These are phyloP conservation scores for Phalacrocorax carbo DNA, from an alignment of 2,113 vertebrate genomes.

Conservation along the genomic window DNA sequence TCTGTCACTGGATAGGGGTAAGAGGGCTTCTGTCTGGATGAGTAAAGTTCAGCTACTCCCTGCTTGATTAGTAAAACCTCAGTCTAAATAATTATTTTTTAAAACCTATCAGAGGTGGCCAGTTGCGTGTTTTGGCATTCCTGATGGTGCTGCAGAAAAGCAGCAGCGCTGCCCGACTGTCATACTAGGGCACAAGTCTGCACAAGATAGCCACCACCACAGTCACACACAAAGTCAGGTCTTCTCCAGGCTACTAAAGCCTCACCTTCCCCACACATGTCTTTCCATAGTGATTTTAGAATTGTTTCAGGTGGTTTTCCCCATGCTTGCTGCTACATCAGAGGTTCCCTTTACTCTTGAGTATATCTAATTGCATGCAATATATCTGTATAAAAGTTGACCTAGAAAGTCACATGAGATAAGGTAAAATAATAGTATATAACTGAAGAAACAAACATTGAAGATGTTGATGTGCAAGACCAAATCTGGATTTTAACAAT, in stretches of 20 bases:
- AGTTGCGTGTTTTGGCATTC: not conserved
- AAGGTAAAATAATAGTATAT: not conserved
- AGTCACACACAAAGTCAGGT: not conserved
- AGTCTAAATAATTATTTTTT: slow-evolving; percentile 40
- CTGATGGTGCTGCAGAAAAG: not conserved
- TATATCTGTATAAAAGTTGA: not conserved
- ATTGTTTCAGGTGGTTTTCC: not conserved
- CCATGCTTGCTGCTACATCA: not conserved
- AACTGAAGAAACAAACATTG: not conserved
- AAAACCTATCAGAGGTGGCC: not conserved
- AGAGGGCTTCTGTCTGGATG: slow-evolving; percentile 43
- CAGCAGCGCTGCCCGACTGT: not conserved
- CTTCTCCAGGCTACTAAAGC: not conserved
- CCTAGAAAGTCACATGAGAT: not conserved
- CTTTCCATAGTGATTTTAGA: not conserved
- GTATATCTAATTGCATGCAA: not conserved
- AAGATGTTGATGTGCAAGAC: not conserved
- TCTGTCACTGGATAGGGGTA: not conserved
- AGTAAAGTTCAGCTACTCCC: slow-evolving; percentile 38
- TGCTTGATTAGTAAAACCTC: slow-evolving; percentile 35
- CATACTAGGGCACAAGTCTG: not conserved
- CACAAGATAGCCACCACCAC: not conserved
- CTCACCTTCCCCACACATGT: not conserved
- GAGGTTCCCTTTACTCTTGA: not conserved
- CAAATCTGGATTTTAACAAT: not conserved